A percentile compares a stretch with the other conserved stretches of the same genome.
These are phyloP conservation scores for Drosophila siamana DNA, from an alignment of 2,888 invertebrate genomes.

Conservation along the genomic window DNA sequence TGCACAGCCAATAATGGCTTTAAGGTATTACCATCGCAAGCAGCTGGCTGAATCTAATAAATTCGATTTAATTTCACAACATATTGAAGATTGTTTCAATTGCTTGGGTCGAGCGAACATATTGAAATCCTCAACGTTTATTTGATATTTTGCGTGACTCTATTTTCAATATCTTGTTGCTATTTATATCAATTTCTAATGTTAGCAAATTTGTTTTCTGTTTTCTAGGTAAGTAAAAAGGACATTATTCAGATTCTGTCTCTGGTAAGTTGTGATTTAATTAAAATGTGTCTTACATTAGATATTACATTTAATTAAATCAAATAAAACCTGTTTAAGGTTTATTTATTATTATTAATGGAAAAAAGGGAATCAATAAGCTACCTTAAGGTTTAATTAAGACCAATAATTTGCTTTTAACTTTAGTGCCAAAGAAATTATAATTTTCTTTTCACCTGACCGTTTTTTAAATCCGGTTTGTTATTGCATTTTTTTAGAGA, in stretches of 20 bases:
- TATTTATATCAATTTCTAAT: background rate
- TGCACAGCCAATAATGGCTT: slow-evolving; percentile 30
- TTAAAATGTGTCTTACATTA: background rate
- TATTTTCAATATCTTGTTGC: background rate
- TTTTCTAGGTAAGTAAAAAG: slow-evolving; percentile 47
- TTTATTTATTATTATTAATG: no score
- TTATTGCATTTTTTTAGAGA: no score
- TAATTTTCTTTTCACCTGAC: no score
- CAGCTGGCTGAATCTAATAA: background rate
- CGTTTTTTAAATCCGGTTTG: no score
- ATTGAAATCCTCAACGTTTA: background rate
- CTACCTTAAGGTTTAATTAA: no score
- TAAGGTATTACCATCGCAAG: slow-evolving; percentile 16
- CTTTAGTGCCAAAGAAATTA: no score
- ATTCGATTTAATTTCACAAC: slow-evolving; percentile 18
- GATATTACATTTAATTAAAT: no score
- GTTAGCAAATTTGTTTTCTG: background rate
- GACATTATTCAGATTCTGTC: background rate
- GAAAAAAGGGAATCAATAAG: no score
- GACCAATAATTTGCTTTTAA: no score
- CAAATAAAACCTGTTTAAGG: no score
- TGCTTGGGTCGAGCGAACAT: background rate
- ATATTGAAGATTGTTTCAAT: background rate
- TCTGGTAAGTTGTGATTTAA: background rate
- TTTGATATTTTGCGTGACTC: background rate